Evolutionary conservation across 2,888 invertebrate genomes (phyloP).

Genomic region (Ormyrus labotus): DNA sequence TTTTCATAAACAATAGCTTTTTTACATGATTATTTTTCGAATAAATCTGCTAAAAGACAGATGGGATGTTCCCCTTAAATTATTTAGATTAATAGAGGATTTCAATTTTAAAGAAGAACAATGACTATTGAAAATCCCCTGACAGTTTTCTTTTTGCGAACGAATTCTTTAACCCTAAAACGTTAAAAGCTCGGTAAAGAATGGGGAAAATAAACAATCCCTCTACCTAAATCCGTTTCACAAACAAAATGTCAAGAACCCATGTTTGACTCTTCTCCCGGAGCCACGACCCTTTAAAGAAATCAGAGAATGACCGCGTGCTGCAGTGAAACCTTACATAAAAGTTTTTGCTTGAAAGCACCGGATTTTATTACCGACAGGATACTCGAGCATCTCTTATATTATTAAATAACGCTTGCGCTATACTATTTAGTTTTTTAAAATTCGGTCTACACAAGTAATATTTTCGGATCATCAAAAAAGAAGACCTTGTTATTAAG

Average conservation of each 20-base stretch:
- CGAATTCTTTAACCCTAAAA: slow-evolving; percentile 31
- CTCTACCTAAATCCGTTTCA: slow-evolving; percentile 21
- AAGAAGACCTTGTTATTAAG: background rate
- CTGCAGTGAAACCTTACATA: background rate
- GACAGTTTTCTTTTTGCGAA: slow-evolving; percentile 34
- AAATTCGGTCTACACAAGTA: too few species aligned
- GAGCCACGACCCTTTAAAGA: slow-evolving; percentile 34
- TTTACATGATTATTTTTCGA: background rate
- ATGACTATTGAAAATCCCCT: slow-evolving; percentile 14
- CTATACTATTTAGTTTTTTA: too few species aligned
- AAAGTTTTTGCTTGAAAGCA: too few species aligned
- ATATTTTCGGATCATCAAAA: too few species aligned
- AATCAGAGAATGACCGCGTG: slow-evolving; percentile 11
- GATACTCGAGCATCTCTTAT: too few species aligned
- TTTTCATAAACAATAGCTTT: background rate
- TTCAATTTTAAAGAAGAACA: slow-evolving; percentile 20
- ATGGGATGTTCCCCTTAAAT: slow-evolving; percentile 11
- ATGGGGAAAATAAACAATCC: slow-evolving; percentile 30
- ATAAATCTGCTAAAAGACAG: background rate
- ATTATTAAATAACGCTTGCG: too few species aligned
- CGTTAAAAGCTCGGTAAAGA: slow-evolving; percentile 17
- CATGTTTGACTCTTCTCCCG: background rate
- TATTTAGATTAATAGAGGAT: slow-evolving; percentile 20
- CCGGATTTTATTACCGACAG: too few species aligned
- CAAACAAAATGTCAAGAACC: slow-evolving; percentile 29